Percentiles rank a stretch among this genome's conserved stretches.
phyloP scores from a whole-genome alignment of 2,113 vertebrate genomes.

The Callospermophilus lateralis region DNA sequence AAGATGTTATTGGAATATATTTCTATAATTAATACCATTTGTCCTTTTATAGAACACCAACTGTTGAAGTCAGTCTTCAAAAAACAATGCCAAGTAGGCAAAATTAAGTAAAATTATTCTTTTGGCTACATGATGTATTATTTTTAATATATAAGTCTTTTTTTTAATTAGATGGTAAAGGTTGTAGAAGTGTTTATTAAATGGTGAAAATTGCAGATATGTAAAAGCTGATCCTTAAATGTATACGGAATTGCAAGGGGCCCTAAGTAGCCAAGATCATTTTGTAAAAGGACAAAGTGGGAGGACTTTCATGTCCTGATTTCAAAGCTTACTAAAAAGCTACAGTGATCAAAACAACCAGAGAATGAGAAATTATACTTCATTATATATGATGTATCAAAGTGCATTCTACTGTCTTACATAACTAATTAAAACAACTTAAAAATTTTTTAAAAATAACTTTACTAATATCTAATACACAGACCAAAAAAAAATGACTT shows the following conservation, averaged over 20 bases:
- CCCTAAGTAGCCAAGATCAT: background rate
- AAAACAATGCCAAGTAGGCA: conserved; percentile 32
- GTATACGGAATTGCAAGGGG: background rate
- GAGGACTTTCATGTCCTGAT: conserved; percentile 15
- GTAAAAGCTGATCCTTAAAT: background rate
- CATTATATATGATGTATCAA: too few relatives aligned
- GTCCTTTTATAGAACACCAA: background rate
- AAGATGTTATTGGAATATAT: background rate
- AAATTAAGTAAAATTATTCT: background rate
- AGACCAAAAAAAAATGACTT: background rate
- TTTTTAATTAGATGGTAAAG: background rate
- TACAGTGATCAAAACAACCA: background rate
- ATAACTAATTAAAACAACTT: too few relatives aligned
- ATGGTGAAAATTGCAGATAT: background rate
- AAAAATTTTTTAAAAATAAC: too few relatives aligned
- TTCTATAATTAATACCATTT: conserved; percentile 51
- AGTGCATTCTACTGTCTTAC: too few relatives aligned
- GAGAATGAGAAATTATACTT: too few relatives aligned
- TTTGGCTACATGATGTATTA: background rate
- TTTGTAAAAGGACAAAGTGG: conserved; percentile 41
- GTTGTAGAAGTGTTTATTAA: background rate
- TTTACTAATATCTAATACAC: too few relatives aligned
- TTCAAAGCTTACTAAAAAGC: conserved; percentile 19
- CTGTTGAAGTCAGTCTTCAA: background rate
- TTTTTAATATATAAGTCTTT: background rate